Conservation (phyloP, 2,888 invertebrate species). For the Hirtodrosophila duncani region DNA sequence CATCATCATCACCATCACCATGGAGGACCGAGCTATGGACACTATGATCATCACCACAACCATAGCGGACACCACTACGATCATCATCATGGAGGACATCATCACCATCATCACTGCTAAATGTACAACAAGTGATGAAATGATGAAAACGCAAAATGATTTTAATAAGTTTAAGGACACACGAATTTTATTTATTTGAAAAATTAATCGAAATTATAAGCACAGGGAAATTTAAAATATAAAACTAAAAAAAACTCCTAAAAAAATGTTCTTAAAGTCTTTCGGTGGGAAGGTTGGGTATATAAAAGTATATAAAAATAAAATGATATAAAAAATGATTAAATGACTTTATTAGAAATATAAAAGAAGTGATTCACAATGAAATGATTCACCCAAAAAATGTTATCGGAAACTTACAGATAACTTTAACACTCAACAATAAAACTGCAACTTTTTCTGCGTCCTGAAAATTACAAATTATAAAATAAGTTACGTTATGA, state of each 20-base stretch:
- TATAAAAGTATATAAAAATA: not conserved
- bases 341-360: not conserved
- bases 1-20: constrained; percentile 40
- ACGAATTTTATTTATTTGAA: constrained; percentile 46
- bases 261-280: no score
- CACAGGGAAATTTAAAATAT: constrained; percentile 45
- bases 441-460: no score
- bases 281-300: no score
- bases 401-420: no score
- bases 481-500: no score
- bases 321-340: not conserved
- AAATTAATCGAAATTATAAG: no score
- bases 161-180: not conserved
- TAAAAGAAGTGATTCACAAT: no score
- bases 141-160: not conserved
- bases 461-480: no score
- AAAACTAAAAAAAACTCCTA: not conserved
- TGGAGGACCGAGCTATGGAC: constrained; percentile 12
- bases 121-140: not conserved
- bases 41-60: constrained; percentile 30
- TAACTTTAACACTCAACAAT: no score
- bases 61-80: constrained; percentile 20
- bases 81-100: constrained; percentile 27
- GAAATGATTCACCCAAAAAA: no score
- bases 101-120: constrained; percentile 51